Percentiles rank a stretch among this genome's conserved stretches.
phyloP scores from a whole-genome alignment of 2,888 invertebrate species.

The Drosophila crucigera region DNA sequence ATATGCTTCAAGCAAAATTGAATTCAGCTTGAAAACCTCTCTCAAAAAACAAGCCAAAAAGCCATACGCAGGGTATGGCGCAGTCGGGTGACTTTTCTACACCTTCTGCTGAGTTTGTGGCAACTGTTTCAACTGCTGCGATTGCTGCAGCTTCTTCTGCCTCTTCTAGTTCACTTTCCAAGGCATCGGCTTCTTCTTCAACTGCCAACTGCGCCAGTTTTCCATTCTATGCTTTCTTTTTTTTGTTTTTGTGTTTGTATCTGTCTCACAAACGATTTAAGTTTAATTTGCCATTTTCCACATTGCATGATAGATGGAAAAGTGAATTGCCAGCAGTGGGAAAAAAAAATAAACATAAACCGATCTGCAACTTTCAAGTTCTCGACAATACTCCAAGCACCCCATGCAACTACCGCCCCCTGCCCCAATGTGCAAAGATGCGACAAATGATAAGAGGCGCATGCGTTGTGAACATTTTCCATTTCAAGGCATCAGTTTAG shows the following conservation, averaged over 20 bases:
- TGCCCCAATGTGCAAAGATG: conserved; percentile 48
- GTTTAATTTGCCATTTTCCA: conserved; percentile 50
- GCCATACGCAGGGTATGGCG: background rate
- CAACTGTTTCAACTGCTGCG: background rate
- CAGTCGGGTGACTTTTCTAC: background rate
- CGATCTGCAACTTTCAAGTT: conserved; percentile 54
- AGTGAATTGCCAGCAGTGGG: conserved; percentile 70
- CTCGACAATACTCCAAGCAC: conserved; percentile 12
- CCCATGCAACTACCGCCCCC: background rate
- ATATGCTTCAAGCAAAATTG: too few relatives aligned
- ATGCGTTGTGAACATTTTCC: conserved; percentile 72
- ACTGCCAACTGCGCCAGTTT: conserved; percentile 51
- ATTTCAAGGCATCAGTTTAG: conserved; percentile 71
- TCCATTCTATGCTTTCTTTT: conserved; percentile 60
- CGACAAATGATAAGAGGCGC: conserved; percentile 68
- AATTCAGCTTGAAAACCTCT: background rate
- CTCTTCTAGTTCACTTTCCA: conserved; percentile 41
- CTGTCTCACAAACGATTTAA: conserved; percentile 54
- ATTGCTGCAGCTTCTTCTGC: conserved; percentile 2
- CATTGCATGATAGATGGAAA: conserved; percentile 71
- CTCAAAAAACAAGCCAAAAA: background rate
- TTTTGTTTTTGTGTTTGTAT: conserved; percentile 10
- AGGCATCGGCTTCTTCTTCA: conserved; percentile 15
- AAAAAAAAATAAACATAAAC: conserved; percentile 39
- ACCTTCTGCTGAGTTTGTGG: background rate